Base-by-base conservation (phyloP, 2,113 vertebrate species). In the Channa argus region DNA sequence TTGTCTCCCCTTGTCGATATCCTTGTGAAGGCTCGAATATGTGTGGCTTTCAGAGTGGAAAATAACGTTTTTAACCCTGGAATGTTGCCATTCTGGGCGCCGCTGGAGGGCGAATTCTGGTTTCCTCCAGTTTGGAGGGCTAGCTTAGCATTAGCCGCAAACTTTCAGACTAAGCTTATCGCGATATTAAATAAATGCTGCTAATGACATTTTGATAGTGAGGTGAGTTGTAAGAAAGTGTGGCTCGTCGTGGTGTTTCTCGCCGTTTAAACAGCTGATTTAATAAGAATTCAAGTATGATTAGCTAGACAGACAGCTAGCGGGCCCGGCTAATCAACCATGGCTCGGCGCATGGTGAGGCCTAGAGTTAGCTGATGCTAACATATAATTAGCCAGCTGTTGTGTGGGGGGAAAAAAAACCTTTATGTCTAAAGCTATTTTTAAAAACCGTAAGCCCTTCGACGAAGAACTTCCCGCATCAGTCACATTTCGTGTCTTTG, bases 261-360 rank as follows among this genome's bases (percentile, higher is more conserved):
- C 0, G 1, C 5, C 1, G 5, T 11, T 0, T 13, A 0, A 4
- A 5, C 0, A 1, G 34, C 1, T 24, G 1, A 0, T 8, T 59
- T 14, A 8, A 5, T 8, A 0, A 1, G 52, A 36, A 36, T 9
- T 6, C 9, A 1, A 67, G 37, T 2, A 2, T 3, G n/a, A 24
- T 24, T 24, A 24, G 24, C 4, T 41, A 7, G 0, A 3, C 34
- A 43, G 15, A 8, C 36, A 8, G 33, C 14, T 1, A 3, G 72
- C 71, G 37, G 83, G 80, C 88, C 84, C 53, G 14, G 87, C 82
- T 85, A 88, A 33, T 36, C 3, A 41, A 60, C 60, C 2, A 6
- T 55, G 43, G 49, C 58, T 72, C 43, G 51, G 62, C 86, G 91
- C 91, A 88, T 92, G 91, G 91, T 58, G 47, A 83, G 89, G 89